Percentiles rank a stretch among this genome's conserved stretches.
phyloP scores from a whole-genome alignment of 1,140 invertebrate species.

The Drosophila carrolli region DNA sequence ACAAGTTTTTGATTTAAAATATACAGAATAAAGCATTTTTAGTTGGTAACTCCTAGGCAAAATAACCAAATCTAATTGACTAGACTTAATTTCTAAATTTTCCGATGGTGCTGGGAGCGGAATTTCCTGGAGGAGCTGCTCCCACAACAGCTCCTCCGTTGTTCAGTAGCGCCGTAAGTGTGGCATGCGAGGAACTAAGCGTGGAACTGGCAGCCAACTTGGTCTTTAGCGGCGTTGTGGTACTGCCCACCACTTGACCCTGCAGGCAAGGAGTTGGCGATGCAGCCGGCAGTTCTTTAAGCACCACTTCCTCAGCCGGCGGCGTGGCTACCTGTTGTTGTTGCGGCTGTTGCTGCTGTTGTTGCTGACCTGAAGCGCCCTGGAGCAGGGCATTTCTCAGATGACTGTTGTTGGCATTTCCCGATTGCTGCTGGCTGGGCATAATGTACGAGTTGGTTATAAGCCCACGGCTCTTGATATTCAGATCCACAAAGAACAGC shows the following conservation, averaged over 20 bases:
- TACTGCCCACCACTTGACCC: slow-evolving; percentile 60
- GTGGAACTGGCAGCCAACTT: slow-evolving; percentile 56
- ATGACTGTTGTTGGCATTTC: slow-evolving; percentile 54
- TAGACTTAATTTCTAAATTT: slow-evolving; percentile 59
- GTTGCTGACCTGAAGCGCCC: slow-evolving; percentile 27
- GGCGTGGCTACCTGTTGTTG: slow-evolving; percentile 17
- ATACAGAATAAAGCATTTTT: neutral
- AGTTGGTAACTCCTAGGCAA: neutral
- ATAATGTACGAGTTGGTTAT: slow-evolving; percentile 79
- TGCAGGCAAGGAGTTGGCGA: slow-evolving; percentile 60
- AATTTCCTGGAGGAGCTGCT: slow-evolving; percentile 8
- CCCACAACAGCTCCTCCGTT: slow-evolving; percentile 53
- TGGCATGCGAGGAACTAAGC: slow-evolving; percentile 82
- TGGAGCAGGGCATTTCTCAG: slow-evolving; percentile 66
- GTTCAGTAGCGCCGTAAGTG: slow-evolving; percentile 76
- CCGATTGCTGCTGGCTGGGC: slow-evolving; percentile 33
- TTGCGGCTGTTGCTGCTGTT: slow-evolving; percentile 32
- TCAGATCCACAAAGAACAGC: slow-evolving; percentile 78
- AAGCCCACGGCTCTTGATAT: slow-evolving; percentile 81
- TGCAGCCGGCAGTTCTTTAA: slow-evolving; percentile 49
- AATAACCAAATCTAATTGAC: neutral
- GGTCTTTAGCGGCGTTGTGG: slow-evolving; percentile 47
- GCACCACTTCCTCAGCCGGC: slow-evolving; percentile 15
- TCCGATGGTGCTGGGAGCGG: slow-evolving; percentile 17
- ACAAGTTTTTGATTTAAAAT: neutral